Evolutionary conservation across 1,140 invertebrate genomes (phyloP), one percentile per base, ranked within the genome.

Genomic region (Orius insidiosus): DNA sequence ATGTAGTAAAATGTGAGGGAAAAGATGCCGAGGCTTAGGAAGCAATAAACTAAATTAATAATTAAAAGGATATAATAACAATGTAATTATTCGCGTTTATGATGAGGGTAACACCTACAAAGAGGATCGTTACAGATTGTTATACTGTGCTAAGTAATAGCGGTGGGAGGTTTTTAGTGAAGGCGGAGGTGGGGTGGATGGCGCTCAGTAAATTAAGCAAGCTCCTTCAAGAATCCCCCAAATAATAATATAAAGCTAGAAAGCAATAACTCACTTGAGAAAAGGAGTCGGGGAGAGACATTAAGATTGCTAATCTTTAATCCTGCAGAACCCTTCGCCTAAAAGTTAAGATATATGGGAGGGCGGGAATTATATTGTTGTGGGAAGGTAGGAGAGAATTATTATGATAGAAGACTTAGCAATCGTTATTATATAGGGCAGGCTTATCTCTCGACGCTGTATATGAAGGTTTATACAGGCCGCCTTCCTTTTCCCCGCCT

Each of bases 281-380:
- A 30, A 31, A 31, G 31, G 41, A 30, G 14, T n/a, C 16, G 41
- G 31, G 37, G 32, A 14, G 32, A 48, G 51, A 53, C 68, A 67
- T 67, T 71, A 70, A 75, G 72, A 75, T 75, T 73, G 74, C 71
- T 74, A 71, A 75, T 75, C 72, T 75, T 74, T 75, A 75, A 75
- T 75, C 72, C 72, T 60, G 56, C 56, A 55, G 55, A 55, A 59
- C 60, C 58, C 61, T 62, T 63, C 67, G 67, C 66, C 69, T 70
- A 70, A 72, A 75, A 74, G 68, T 73, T 74, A 71, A 75, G 72
- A 75, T 75, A 74, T 75, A 75, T 67, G 69, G 68, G 41, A 15
- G 24, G 19, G 41, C 59, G 64, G 68, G 70, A 68, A 72, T 73
- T 74, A 73, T 69, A 68, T 67, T 66, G 65, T 68, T 46, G 49